phyloP scores from a whole-genome alignment of 2,888 invertebrate genomes.

The Catocala sponsa region DNA sequence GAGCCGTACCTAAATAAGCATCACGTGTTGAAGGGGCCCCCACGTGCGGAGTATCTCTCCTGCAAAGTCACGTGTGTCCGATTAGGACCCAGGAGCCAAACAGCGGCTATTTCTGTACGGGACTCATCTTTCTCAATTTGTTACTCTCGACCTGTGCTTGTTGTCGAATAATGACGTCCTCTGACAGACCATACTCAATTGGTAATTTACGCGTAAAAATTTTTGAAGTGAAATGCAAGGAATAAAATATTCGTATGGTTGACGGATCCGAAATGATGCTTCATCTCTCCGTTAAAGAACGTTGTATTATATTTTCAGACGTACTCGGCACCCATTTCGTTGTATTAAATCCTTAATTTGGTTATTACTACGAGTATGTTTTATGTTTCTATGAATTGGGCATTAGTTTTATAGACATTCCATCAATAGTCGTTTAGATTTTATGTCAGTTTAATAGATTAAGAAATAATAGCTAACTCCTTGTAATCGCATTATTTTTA shows the following conservation, averaged over 20 bases:
- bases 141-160: constrained; percentile 13
- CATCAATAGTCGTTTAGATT: too few relatives aligned
- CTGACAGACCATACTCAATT: constrained; percentile 19
- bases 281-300: neutral
- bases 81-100: constrained; percentile 60
- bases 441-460: too few relatives aligned
- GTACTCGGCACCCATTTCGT: too few relatives aligned
- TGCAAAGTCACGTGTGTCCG: constrained; percentile 61
- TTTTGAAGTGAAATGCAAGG: neutral
- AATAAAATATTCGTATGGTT: too few relatives aligned
- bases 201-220: neutral
- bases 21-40: constrained; percentile 46
- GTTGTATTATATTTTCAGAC: neutral
- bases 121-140: constrained; percentile 45
- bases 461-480: too few relatives aligned
- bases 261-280: too few relatives aligned
- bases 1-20: constrained; percentile 35
- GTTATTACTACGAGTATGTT: too few relatives aligned
- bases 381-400: too few relatives aligned
- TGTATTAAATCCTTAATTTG: too few relatives aligned
- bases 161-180: constrained; percentile 41
- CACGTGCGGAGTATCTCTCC: constrained; percentile 51
- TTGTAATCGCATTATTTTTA: too few relatives aligned
- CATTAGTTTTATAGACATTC: too few relatives aligned
- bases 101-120: constrained; percentile 60